Conservation (phyloP, 2,888 invertebrate genomes). For the Meloe dianella region DNA sequence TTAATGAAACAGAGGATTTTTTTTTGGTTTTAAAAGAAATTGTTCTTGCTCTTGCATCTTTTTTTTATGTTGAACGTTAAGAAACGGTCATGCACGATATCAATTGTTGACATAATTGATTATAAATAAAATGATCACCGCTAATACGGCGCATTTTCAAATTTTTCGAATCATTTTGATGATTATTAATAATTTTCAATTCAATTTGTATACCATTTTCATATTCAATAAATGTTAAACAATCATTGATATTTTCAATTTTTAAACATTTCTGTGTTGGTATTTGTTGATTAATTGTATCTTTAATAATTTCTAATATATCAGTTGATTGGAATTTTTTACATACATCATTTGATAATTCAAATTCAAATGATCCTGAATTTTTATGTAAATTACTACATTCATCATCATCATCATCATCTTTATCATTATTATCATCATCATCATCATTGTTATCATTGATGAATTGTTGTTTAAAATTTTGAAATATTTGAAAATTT, state of each 20-base stretch:
- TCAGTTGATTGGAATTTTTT: constrained; percentile 79
- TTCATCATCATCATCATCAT: background rate
- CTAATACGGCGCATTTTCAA: constrained; percentile 86
- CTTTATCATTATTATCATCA: constrained; percentile 16
- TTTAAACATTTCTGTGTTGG: constrained; percentile 72
- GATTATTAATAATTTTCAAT: constrained; percentile 74
- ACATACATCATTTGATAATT: constrained; percentile 75
- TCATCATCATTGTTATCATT: constrained; percentile 15
- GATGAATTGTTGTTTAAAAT: constrained; percentile 42
- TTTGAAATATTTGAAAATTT: constrained; percentile 55
- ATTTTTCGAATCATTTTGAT: constrained; percentile 72
- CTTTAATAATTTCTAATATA: constrained; percentile 80
- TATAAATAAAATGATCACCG: constrained; percentile 86
- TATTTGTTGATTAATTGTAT: constrained; percentile 78
- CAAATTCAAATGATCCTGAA: constrained; percentile 69
- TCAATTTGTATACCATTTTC: constrained; percentile 84
- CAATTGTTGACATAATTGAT: constrained; percentile 85
- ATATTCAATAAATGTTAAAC: constrained; percentile 56
- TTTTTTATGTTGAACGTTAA: constrained; percentile 47
- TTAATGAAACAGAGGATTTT: background rate
- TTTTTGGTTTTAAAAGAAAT: background rate
- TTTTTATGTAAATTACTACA: constrained; percentile 50
- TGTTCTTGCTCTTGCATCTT: too few relatives aligned
- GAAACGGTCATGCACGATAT: constrained; percentile 85
- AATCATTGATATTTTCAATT: constrained; percentile 49